Evolutionary conservation across 2,797 vertebrate species (phyloP), one percentile per base, ranked within the genome.

Genomic region (Luscinia megarhynchos): DNA sequence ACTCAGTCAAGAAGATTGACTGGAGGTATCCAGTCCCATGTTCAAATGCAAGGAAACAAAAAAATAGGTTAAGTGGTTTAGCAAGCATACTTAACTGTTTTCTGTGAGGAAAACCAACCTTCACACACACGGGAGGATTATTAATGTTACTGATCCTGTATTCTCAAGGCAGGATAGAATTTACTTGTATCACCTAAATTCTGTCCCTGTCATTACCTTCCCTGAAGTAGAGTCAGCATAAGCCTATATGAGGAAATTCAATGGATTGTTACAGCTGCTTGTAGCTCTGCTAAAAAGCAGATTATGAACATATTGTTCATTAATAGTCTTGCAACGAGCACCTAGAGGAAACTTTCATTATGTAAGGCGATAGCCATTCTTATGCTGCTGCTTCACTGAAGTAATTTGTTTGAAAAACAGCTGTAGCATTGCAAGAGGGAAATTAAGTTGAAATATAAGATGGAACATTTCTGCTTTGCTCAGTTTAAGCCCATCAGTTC

Each of bases 281-380:
- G 64, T 26, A 77, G 58, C 61, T 73, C 50, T 6, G 12, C 62
- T 72, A 36, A 29, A 45, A 89, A 70, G 40, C 53, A 87, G 61
- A 89, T 96, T 83, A 88, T 53, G 78, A 96, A 72, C 77, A 73
- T 20, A 50, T 5, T 53, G 58, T 23, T 87, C 55, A 41, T 66
- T 85, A 85, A 12, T 12, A 38, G 77, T 40, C 90, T 63, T 21
- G 13, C 87, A 86, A 36, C 1, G 55, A 95, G 84, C 87, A 95
- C 94, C 95, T 90, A 92, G 68, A 97, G 89, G 93, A 94, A 95
- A 94, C 76, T 87, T 93, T 51, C 36, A 46, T 85, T 53, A 87
- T 36, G 27, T 64, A 93, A 94, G 73, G 59, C 3, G 11, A 95
- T 70, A 96, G 80, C 87, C 63, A 51, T 80, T 91, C 64, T 93